These are phyloP conservation scores for Latrodectus elegans DNA, from an alignment of 2,888 invertebrate genomes.

Conservation along the genomic window DNA sequence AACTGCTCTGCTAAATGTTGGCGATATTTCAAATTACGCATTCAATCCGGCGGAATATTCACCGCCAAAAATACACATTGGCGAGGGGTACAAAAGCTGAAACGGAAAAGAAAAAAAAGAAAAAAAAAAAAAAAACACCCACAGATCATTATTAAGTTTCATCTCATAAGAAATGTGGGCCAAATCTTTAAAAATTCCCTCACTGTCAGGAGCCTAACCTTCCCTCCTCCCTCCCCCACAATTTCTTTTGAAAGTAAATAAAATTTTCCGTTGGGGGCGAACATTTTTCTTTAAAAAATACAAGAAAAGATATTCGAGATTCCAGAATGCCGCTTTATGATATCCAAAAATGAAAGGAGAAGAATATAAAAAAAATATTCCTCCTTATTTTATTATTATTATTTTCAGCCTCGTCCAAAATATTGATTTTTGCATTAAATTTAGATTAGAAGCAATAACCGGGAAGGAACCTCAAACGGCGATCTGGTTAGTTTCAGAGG, in stretches of 20 bases:
- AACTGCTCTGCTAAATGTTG: background rate
- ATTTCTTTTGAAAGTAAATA: slow-evolving; percentile 43
- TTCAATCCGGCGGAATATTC: background rate
- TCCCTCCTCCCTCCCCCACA: background rate
- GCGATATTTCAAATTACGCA: background rate
- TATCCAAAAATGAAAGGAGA: slow-evolving; percentile 5
- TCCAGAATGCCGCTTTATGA: slow-evolving; percentile 11
- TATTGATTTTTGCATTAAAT: slow-evolving; percentile 67
- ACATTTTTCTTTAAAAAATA: background rate
- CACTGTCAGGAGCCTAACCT: background rate
- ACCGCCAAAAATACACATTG: background rate
- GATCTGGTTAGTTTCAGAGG: slow-evolving; percentile 45
- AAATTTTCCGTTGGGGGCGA: slow-evolving; percentile 2
- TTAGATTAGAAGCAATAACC: slow-evolving; percentile 66
- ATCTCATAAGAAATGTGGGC: slow-evolving; percentile 1
- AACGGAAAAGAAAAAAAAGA: no score
- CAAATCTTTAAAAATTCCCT: slow-evolving; percentile 22
- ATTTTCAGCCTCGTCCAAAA: slow-evolving; percentile 49
- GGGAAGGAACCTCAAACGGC: slow-evolving; percentile 31
- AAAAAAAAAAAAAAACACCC: background rate
- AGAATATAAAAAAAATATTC: background rate
- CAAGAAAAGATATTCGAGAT: slow-evolving; percentile 16
- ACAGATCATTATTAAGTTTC: slow-evolving; percentile 38
- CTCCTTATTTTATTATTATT: slow-evolving; percentile 27
- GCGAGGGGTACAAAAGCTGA: background rate